Percentiles rank a stretch among this genome's conserved stretches.
These are phyloP conservation scores for Sturmia bella DNA, from an alignment of 2,888 invertebrate species.

Conservation along the genomic window DNA sequence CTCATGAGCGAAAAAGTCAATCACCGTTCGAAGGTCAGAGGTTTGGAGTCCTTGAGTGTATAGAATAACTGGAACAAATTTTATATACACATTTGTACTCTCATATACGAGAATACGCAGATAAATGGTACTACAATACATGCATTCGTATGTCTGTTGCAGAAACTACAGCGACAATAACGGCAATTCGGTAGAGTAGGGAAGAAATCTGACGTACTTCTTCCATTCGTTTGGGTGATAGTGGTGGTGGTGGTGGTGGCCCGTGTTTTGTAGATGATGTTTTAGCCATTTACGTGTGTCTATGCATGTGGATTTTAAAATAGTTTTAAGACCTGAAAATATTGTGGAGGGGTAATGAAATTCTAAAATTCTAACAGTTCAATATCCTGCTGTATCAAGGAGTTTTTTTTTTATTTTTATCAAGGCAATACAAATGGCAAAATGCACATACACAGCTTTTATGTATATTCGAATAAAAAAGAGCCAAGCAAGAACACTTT, in stretches of 20 bases:
- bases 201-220: constrained; percentile 38
- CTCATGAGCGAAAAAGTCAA: constrained; percentile 50
- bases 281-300: not conserved
- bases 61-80: constrained; percentile 65
- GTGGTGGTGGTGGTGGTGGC: not conserved
- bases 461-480: not conserved
- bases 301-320: not conserved
- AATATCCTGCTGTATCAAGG: constrained; percentile 43
- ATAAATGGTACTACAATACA: constrained; percentile 1
- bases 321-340: too few relatives aligned
- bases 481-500: not conserved
- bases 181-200: not conserved
- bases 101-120: constrained; percentile 3
- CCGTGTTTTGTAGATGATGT: not conserved
- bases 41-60: constrained; percentile 65
- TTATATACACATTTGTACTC: constrained; percentile 28
- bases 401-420: constrained; percentile 17
- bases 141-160: not conserved
- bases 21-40: constrained; percentile 68
- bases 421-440: constrained; percentile 18
- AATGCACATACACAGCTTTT: too few relatives aligned
- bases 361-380: constrained; percentile 22
- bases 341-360: constrained; percentile 18
- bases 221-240: constrained; percentile 11
- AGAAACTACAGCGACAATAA: constrained; percentile 26